Base-by-base conservation (phyloP, 2,113 vertebrate genomes). In the Pelodiscus sinensis region DNA sequence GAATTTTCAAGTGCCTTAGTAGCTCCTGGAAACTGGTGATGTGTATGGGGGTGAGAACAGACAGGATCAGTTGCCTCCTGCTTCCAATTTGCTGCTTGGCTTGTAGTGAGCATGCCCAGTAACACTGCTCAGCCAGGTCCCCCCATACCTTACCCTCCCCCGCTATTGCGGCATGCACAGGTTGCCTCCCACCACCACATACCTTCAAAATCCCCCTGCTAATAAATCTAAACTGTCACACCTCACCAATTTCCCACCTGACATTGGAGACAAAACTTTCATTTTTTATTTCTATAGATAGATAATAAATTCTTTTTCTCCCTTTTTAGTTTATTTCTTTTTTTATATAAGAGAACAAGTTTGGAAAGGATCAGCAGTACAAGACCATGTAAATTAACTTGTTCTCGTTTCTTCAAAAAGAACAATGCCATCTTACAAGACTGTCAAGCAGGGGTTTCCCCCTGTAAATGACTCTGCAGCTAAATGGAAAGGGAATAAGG, bases 161-260 rank as follows among this genome's bases (percentile, higher is more conserved):
- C 44, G 6, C 44, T 44, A 44, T 44, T 44, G 44, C 44, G 44
- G 44, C 44, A 44, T 44, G 44, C 44, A 44, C 44, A 44, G 44
- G 44, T 44, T 44, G 44, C 44, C 44, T 44, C 44, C 44, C 44
- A 44, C 44, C 44, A 44, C 44, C 44, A 5, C 44, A 44, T 44
- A 44, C 44, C 44, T 6, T 44, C 44, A 44, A 44, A 44, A 44
- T 44, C 44, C 52, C 52, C 52, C 52, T 54, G 6, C 38, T 5
- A 27, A 4, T 57, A 86, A 85, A 77, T 96, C 93, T 81, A 87
- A 65, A 78, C 60, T 44, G 9, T 95, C 93, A 90, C 94, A 81
- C 65, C 58, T 50, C 22, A 75, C 68, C 57, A 4, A 54, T 50
- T 62, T 92, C 85, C 65, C 18, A 35, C 65, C n/a, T 90, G 44